Conservation (phyloP, 64 coral and sea anemone genomes). For the Hydrozoanthus tunicans region DNA sequence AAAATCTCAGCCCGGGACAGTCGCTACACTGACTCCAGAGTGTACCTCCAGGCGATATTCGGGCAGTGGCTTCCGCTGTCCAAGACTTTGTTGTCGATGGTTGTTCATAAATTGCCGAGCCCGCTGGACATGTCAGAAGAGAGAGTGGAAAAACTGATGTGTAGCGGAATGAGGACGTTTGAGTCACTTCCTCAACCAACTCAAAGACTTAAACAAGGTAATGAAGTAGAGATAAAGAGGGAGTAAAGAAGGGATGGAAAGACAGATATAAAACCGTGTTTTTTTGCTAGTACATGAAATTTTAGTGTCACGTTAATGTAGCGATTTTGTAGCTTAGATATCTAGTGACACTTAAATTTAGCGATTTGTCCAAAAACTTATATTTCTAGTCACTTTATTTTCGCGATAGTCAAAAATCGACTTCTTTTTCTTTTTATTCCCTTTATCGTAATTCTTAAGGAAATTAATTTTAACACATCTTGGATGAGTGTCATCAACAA, state of each 20-base stretch:
- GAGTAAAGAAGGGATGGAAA: too few relatives aligned
- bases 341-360: too few relatives aligned
- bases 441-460: too few relatives aligned
- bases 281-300: too few relatives aligned
- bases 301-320: too few relatives aligned
- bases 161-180: slow-evolving; percentile 89
- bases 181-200: slow-evolving; percentile 81
- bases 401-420: too few relatives aligned
- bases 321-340: too few relatives aligned
- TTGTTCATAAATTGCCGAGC: slow-evolving; percentile 86
- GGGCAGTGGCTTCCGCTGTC: slow-evolving; percentile 96
- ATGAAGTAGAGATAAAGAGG: not conserved
- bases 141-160: slow-evolving; percentile 97
- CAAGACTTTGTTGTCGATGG: slow-evolving; percentile 74
- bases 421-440: too few relatives aligned
- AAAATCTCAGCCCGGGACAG: slow-evolving; percentile 93
- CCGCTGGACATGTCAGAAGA: slow-evolving; percentile 76
- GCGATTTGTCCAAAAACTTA: not conserved
- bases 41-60: slow-evolving; percentile 74
- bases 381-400: too few relatives aligned
- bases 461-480: too few relatives aligned
- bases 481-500: too few relatives aligned
- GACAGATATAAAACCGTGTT: not conserved
- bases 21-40: slow-evolving; percentile 74
- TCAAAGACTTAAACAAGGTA: slow-evolving; percentile 80